Evolutionary conservation across 2,113 vertebrate species (phyloP).

Genomic region (Macroglossus sobrinus): DNA sequence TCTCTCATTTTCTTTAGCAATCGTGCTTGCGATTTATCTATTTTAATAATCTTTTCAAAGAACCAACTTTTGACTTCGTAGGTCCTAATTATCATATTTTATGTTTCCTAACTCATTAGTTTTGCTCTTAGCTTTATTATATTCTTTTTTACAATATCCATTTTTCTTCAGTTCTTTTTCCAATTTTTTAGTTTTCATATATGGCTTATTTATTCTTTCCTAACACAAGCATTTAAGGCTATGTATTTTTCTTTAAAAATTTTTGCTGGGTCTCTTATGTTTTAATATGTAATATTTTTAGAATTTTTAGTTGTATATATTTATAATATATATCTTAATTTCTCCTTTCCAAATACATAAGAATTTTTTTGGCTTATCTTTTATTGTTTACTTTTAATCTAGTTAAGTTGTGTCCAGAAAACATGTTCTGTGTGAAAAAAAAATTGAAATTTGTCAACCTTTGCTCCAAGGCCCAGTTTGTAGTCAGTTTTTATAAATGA

Average conservation of each 20-base stretch:
- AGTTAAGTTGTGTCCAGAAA: background rate
- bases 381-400: background rate
- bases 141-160: background rate
- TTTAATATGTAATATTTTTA: background rate
- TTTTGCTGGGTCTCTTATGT: background rate
- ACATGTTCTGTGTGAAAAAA: background rate
- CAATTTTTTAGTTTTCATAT: background rate
- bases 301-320: background rate
- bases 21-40: background rate
- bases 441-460: background rate
- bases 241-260: background rate
- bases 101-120: background rate
- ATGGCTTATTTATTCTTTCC: background rate
- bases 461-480: background rate
- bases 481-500: slow-evolving; percentile 5
- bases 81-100: background rate
- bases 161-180: background rate
- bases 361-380: background rate
- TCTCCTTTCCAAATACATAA: background rate
- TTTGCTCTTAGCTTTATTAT: background rate
- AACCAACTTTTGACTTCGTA: background rate
- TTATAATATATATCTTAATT: background rate
- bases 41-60: background rate
- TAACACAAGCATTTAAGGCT: background rate
- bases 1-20: background rate